phyloP scores from a whole-genome alignment of 2,113 vertebrate genomes.

The Onychostoma macrolepis region DNA sequence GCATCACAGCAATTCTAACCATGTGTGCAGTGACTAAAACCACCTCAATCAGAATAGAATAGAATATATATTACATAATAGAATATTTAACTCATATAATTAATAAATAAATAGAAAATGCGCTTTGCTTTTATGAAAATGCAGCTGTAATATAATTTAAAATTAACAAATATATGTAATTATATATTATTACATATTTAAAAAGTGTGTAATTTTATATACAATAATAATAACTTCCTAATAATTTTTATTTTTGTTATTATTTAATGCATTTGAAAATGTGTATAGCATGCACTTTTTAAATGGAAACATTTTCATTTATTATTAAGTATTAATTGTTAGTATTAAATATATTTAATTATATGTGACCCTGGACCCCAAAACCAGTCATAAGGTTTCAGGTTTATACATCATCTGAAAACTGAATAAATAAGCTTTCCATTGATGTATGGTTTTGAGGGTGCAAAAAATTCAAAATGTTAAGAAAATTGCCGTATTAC shows the following conservation, averaged over 20 bases:
- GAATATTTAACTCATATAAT: not conserved
- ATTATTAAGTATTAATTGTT: not conserved
- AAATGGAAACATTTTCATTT: not conserved
- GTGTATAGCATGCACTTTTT: too few species aligned
- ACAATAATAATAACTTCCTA: not conserved
- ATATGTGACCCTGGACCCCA: too few species aligned
- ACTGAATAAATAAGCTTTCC: too few species aligned
- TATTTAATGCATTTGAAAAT: not conserved
- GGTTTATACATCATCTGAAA: too few species aligned
- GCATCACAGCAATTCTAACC: not conserved
- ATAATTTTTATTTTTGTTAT: too few species aligned
- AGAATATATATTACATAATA: not conserved
- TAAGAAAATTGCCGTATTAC: too few species aligned
- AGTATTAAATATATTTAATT: not conserved
- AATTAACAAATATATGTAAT: not conserved
- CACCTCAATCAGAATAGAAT: not conserved
- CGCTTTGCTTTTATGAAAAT: too few species aligned
- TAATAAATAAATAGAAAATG: not conserved
- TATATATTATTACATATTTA: not conserved
- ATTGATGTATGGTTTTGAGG: too few species aligned
- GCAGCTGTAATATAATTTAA: not conserved
- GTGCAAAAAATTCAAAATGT: too few species aligned
- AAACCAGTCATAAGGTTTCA: too few species aligned
- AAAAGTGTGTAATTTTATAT: not conserved
- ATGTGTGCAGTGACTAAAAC: not conserved